phyloP scores from a whole-genome alignment of 2,797 vertebrate species.

The Kryptopterus vitreolus region DNA sequence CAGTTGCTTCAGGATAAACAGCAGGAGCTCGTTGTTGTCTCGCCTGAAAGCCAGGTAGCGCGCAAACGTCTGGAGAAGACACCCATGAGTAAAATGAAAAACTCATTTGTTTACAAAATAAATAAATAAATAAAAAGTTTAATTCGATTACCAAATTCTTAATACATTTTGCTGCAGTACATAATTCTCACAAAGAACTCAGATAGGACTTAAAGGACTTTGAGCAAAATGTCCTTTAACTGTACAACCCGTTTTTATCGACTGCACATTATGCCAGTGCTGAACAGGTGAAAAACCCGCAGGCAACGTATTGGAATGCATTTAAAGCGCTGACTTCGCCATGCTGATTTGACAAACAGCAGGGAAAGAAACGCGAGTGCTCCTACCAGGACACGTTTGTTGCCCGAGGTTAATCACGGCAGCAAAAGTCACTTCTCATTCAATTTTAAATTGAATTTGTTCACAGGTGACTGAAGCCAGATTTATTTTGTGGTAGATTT shows the following conservation, averaged over 20 bases:
- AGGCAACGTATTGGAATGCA: not conserved
- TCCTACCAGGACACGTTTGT: not conserved
- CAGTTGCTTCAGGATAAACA: constrained; percentile 96
- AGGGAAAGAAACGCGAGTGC: not conserved
- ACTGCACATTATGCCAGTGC: not conserved
- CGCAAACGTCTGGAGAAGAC: constrained; percentile 82
- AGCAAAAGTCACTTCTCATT: not conserved
- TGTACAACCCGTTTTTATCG: not conserved
- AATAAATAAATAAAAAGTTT: not conserved
- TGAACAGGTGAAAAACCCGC: not conserved
- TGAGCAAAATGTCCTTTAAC: not conserved
- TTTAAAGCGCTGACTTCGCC: constrained; percentile 3
- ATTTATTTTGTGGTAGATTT: not conserved
- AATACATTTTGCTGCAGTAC: not conserved
- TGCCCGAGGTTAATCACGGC: not conserved
- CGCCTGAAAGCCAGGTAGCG: constrained; percentile 91
- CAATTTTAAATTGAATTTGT: not conserved
- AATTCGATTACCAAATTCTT: not conserved
- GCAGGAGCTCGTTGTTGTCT: constrained; percentile 96
- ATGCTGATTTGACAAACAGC: not conserved
- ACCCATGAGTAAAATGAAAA: not conserved
- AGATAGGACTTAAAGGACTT: not conserved
- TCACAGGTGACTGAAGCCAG: not conserved
- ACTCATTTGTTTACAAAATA: not conserved
- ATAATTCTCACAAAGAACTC: not conserved